Base-by-base conservation (phyloP, 1,140 invertebrate species). In the Calephelis virginiensis region DNA sequence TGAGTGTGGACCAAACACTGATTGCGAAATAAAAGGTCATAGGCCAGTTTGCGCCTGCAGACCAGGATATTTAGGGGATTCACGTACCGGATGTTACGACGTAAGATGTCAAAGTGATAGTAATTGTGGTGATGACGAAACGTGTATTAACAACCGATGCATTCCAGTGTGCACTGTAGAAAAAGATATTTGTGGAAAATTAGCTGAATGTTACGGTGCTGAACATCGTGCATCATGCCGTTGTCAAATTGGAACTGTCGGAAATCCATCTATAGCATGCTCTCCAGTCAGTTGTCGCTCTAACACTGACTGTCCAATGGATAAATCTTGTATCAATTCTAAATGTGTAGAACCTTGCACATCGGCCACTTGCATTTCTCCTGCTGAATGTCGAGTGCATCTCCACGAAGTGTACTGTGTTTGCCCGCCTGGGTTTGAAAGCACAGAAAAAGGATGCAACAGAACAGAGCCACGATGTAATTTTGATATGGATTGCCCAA, bases 31-130 rank as follows among this genome's bases (percentile, higher is more conserved):
- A 56, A 93, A 93, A 79, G 94, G 97, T 74, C 96, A 97, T 73
- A 96, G 96, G 84, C 96, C 96, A 0, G 94, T 96, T 0, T 98
- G 97, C 77, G 94, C 96, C 0, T 98, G 97, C 82, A 91, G 93
- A 67, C 93, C 93, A 69, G 96, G 96, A 37, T 97, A 94, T 78
- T 94, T 96, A 60, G 96, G 96, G 67, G 96, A 96, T 83, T 94
- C 96, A 28, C 94, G 96, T 68, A 93, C 96, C 10, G 93, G 94
- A 74, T 97, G 96, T 82, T 90, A 93, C 6, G 93, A 93, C 87
- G 92, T 95, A 53, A 94, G 95, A 75, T 97, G 96, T 81, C 94
- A 93, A 81, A 93, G 93, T 13, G 94, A 97, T 75, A 89, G 91
- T 11, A 95, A 97, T 74, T 97, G 96, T 77, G 94, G 94, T n/a